Evolutionary conservation across 1,140 invertebrate genomes (phyloP).

Genomic region (Hycleus phaleratus): DNA sequence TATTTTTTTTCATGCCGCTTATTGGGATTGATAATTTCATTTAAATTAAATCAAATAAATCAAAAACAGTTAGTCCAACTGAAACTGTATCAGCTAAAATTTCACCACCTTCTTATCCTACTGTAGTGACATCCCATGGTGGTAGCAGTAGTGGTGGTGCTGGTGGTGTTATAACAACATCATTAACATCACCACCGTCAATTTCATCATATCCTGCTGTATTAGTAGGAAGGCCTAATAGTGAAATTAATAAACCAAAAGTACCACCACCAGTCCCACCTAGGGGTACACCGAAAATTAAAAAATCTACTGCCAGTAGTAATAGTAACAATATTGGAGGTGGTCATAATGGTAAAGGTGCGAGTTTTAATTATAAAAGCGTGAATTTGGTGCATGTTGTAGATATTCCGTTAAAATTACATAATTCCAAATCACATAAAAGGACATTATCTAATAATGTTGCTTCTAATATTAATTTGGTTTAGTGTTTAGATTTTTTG

Average conservation of each 20-base stretch:
- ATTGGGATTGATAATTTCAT: conserved; percentile 9
- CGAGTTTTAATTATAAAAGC: conserved; percentile 17
- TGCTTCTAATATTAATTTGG: too few species aligned
- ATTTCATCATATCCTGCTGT: conserved; percentile 44
- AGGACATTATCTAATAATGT: too few species aligned
- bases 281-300: conserved; percentile 61
- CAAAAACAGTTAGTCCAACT: conserved; percentile 22
- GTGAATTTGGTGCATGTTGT: conserved; percentile 4
- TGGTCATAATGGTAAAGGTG: conserved; percentile 38
- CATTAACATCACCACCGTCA: conserved; percentile 50
- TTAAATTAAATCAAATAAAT: neutral
- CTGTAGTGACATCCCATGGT: conserved; percentile 37
- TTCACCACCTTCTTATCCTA: conserved; percentile 34
- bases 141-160: too few species aligned
- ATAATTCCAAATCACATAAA: too few species aligned
- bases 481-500: neutral
- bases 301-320: conserved; percentile 32
- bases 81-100: conserved; percentile 24
- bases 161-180: conserved; percentile 33
- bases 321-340: too few species aligned
- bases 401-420: conserved; percentile 1
- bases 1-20: conserved; percentile 23
- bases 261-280: conserved; percentile 75
- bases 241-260: conserved; percentile 50
- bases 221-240: conserved; percentile 40